Evolutionary conservation across 2,113 vertebrate species (phyloP).

Genomic region (Nothoprocta pentlandii): DNA sequence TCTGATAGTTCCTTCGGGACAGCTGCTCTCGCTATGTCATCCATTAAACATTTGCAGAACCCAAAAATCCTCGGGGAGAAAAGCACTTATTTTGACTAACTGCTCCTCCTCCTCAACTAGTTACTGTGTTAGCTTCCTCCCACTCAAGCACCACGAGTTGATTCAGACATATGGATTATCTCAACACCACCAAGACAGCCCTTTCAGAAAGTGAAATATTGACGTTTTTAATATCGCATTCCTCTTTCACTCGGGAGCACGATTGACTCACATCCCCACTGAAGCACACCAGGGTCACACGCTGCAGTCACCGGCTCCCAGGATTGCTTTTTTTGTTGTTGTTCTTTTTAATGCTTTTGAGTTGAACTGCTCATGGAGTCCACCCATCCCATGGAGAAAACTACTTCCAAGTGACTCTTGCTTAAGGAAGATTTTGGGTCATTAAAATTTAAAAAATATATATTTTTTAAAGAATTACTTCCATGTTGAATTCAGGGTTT

Average conservation of each 20-base stretch:
- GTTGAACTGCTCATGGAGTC: not conserved
- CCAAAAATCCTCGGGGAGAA: conserved; percentile 50
- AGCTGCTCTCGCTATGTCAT: conserved; percentile 53
- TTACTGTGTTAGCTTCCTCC: conserved; percentile 63
- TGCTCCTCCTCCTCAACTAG: conserved; percentile 68
- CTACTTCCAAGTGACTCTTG: not conserved
- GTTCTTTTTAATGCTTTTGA: not conserved
- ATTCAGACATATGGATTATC: conserved; percentile 76
- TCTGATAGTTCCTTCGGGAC: conserved; percentile 21
- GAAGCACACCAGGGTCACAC: not conserved
- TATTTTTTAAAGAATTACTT: not conserved
- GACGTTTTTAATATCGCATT: conserved; percentile 58
- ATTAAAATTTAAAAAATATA: not conserved
- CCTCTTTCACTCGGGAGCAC: not conserved
- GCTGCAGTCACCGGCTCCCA: not conserved
- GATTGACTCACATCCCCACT: rapidly evolving
- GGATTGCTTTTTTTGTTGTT: not conserved
- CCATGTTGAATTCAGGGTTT: not conserved
- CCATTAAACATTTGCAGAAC: conserved; percentile 62
- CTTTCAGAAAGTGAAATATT: conserved; percentile 65
- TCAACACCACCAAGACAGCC: conserved; percentile 60
- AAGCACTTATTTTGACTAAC: conserved; percentile 72
- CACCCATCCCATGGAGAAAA: not conserved
- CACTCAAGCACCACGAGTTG: conserved; percentile 64
- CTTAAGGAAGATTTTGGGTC: not conserved